A percentile compares a stretch with the other conserved stretches of the same genome.
phyloP scores from a whole-genome alignment of 2,797 vertebrate species.

The Periophthalmus magnuspinnatus region DNA sequence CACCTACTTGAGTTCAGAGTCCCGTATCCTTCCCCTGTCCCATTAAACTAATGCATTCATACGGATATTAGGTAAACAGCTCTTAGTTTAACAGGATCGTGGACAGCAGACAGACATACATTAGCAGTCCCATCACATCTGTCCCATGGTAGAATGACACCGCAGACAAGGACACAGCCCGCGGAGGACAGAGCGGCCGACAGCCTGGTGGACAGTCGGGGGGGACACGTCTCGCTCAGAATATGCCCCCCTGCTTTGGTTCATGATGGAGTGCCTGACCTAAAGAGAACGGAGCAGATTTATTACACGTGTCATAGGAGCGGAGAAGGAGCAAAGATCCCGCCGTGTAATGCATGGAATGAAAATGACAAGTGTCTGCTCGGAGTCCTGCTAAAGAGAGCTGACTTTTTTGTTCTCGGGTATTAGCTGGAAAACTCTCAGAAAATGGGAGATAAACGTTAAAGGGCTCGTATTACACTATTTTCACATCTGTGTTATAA shows the following conservation, averaged over 20 bases:
- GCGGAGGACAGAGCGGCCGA: conserved; percentile 62
- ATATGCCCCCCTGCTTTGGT: conserved; percentile 58
- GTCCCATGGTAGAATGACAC: conserved; percentile 57
- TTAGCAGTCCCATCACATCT: conserved; percentile 78
- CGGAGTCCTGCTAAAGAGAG: neutral
- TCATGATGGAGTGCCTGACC: conserved; percentile 67
- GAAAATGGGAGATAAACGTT: neutral
- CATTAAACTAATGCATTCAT: conserved; percentile 16
- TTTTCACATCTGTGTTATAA: too few relatives aligned
- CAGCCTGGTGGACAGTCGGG: conserved; percentile 41
- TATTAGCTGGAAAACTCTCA: neutral
- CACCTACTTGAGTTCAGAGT: neutral
- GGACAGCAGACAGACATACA: conserved; percentile 48
- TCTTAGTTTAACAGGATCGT: conserved; percentile 55
- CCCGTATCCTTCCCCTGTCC: neutral
- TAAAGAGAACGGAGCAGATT: conserved; percentile 58
- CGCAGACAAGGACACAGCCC: conserved; percentile 72
- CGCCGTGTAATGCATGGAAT: conserved; percentile 48
- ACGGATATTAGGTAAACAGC: conserved; percentile 25
- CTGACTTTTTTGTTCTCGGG: neutral
- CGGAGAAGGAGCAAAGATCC: conserved; percentile 44
- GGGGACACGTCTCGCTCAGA: conserved; percentile 34
- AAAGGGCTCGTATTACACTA: too few relatives aligned
- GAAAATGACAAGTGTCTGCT: conserved; percentile 45
- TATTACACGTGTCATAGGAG: conserved; percentile 62